Conservation (phyloP, 2,113 vertebrate genomes). For the Rallus limicola region DNA sequence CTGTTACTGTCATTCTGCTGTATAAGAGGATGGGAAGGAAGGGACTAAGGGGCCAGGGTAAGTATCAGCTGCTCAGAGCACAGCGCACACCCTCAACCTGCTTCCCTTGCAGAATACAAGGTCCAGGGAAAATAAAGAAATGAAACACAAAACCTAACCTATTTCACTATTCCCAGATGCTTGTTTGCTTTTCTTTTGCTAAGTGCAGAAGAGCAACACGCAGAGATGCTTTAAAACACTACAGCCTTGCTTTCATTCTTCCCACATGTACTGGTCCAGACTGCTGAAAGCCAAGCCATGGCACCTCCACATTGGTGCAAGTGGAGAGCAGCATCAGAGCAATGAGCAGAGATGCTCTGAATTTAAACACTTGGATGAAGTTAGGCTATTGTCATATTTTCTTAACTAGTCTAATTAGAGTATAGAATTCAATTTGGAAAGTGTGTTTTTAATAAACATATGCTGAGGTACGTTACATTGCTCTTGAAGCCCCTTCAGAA, state of each 20-base stretch:
- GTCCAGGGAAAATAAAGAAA: background rate
- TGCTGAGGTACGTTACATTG: background rate
- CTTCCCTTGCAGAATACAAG: background rate
- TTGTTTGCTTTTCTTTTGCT: background rate
- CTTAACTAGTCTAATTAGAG: background rate
- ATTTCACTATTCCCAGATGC: background rate
- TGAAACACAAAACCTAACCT: too few relatives aligned
- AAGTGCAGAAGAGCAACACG: background rate
- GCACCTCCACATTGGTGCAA: background rate
- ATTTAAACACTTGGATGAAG: background rate
- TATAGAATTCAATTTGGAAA: background rate
- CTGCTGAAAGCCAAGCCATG: background rate
- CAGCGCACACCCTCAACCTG: accelerated
- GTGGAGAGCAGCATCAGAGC: background rate
- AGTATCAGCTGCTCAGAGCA: background rate
- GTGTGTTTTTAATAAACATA: constrained; percentile 18
- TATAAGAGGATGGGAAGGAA: background rate
- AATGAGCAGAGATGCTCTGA: background rate
- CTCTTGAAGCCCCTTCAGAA: background rate
- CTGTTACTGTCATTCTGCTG: background rate
- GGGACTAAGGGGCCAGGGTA: background rate
- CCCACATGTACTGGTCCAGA: background rate
- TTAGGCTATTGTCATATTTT: background rate
- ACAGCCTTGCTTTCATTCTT: background rate
- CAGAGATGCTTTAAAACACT: background rate